Base-by-base conservation (phyloP, 1,140 invertebrate genomes). In the Bursaphelenchus mucronatus region DNA sequence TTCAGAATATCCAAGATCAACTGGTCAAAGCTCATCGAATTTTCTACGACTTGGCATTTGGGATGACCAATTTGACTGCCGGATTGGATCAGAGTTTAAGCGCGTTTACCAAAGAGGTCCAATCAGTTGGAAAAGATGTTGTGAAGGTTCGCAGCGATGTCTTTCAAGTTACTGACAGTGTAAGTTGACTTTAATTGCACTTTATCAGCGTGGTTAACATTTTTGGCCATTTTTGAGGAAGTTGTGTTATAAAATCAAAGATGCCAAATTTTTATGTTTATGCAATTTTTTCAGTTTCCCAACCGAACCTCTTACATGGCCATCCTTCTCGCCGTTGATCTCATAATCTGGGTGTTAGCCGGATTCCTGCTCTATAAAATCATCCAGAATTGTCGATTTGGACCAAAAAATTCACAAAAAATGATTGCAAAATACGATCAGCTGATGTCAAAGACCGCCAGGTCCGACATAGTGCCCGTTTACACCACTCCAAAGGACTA, bases 201-300 rank as follows among this genome's bases (percentile, higher is more conserved):
- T 5, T 3, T 30, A 30, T 30, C 1, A 30, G n/a, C n/a, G n/a
- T 5, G 5, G 30, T 30, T 30, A 3, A 30, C 30, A 30, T 30
- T 30, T 30, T 30, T 30, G 30, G 30, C 5, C 1, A 30, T 30
- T 30, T 30, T 30, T 30, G 30, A 30, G 30, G 30, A n/a, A n/a
- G 30, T 30, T 30, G 30, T n/a, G n/a, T n/a, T n/a, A n/a, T 30
- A 30, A 30, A 30, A 30, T 30, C 30, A 30, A 30, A 30, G 30
- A 30, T 5, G 1, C 5, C 30, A 30, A 30, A 30, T n/a, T n/a
- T n/a, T n/a, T n/a, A n/a, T n/a, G n/a, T 2, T n/a, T n/a, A 13
- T 44, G 1, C n/a, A 21, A 21, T 55, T n/a, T n/a, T 55, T 63
- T 63, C 62, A 63, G 62, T 64, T 64, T 40, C 63, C 63, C 13